Percentiles rank a stretch among this genome's conserved stretches.
These are phyloP conservation scores for Dissostichus mawsoni DNA, from an alignment of 2,113 vertebrate genomes.

Conservation along the genomic window DNA sequence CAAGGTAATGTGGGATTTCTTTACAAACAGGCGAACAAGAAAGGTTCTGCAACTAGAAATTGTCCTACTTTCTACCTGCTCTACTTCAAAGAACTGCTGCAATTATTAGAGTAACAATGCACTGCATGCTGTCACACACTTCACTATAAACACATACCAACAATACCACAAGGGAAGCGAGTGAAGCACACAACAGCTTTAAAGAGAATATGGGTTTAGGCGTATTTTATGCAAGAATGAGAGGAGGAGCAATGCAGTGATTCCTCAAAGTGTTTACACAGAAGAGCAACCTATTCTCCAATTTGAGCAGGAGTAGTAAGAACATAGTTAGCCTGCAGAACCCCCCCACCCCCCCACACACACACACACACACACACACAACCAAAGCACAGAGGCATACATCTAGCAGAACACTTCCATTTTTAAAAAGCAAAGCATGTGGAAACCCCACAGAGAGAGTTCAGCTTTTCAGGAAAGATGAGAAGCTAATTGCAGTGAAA, in stretches of 20 bases:
- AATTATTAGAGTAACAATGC: neutral
- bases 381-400: neutral
- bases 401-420: neutral
- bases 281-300: slow-evolving; percentile 23
- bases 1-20: neutral
- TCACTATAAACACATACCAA: neutral
- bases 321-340: neutral
- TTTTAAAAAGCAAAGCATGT: slow-evolving; percentile 28
- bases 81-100: neutral
- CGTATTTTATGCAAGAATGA: neutral
- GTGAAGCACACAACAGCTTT: neutral
- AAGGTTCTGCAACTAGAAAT: neutral
- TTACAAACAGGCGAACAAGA: neutral
- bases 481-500: neutral
- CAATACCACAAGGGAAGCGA: neutral
- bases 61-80: slow-evolving; percentile 7
- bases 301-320: neutral
- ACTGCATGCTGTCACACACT: neutral
- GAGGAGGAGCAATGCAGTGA: neutral
- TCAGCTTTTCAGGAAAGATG: neutral
- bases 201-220: neutral
- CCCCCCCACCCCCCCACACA: no score
- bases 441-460: neutral
- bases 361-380: neutral
- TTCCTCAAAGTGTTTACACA: slow-evolving; percentile 2